These are phyloP conservation scores for Siphamia tubifer DNA, from an alignment of 2,113 vertebrate species.

Conservation along the genomic window DNA sequence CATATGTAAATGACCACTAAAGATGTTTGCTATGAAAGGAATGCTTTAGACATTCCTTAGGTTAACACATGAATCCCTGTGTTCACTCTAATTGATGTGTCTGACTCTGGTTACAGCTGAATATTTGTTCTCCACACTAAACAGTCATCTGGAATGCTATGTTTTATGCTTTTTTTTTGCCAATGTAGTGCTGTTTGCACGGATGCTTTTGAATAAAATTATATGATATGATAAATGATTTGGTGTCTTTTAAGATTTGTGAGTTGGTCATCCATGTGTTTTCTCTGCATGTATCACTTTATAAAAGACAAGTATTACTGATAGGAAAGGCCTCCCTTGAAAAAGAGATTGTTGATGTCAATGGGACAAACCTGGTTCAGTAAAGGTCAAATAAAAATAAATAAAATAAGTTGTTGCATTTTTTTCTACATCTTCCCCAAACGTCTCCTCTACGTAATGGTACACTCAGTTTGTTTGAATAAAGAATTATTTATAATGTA, in stretches of 20 bases:
- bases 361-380: too few species aligned
- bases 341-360: too few species aligned
- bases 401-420: too few species aligned
- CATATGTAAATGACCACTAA: constrained; percentile 13
- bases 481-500: too few species aligned
- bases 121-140: constrained; percentile 17
- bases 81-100: not conserved
- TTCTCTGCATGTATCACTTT: too few species aligned
- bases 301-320: too few species aligned
- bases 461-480: too few species aligned
- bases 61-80: not conserved
- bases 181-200: constrained; percentile 38
- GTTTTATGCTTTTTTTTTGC: constrained; percentile 24
- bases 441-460: too few species aligned
- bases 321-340: too few species aligned
- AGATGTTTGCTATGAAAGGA: not conserved
- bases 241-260: not conserved
- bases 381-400: too few species aligned
- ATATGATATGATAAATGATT: constrained; percentile 19
- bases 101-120: not conserved
- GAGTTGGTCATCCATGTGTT: not conserved
- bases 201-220: constrained; percentile 71
- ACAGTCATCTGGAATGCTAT: constrained; percentile 6
- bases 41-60: not conserved
- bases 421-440: too few species aligned